Conservation (phyloP, 2,888 invertebrate genomes). For the Yponomeuta malinellus region DNA sequence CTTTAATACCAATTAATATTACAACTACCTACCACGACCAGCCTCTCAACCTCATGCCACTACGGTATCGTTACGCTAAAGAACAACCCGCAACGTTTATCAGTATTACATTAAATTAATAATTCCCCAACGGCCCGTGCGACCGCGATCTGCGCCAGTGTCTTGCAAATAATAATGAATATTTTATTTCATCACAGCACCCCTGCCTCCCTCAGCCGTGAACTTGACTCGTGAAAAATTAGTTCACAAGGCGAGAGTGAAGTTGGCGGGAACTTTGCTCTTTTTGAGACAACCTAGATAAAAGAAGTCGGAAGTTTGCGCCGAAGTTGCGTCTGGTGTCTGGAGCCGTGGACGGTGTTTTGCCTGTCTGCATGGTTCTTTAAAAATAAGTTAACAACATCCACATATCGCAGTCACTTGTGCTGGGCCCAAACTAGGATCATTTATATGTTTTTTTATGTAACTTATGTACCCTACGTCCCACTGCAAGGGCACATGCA, state of each 20-base stretch:
- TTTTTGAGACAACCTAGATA: conserved; percentile 71
- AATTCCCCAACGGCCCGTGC: background rate
- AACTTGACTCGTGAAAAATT: conserved; percentile 76
- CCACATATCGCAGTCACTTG: too few species aligned
- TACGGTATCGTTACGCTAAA: background rate
- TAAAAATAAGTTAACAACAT: too few species aligned
- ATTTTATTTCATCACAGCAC: conserved; percentile 73
- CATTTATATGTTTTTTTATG: too few species aligned
- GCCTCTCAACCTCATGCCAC: background rate
- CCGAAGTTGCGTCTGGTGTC: conserved; percentile 6
- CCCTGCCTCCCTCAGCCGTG: conserved; percentile 48
- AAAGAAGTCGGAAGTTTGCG: conserved; percentile 50
- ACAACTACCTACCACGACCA: too few species aligned
- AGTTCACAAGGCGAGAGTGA: conserved; percentile 75
- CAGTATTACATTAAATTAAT: background rate
- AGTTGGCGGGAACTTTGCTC: conserved; percentile 72
- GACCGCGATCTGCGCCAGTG: background rate
- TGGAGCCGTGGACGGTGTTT: too few species aligned
- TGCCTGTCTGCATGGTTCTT: too few species aligned
- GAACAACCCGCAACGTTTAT: background rate
- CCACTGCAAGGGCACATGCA: too few species aligned
- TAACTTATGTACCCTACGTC: too few species aligned
- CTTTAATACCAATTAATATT: too few species aligned
- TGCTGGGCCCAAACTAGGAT: too few species aligned
- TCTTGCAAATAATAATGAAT: conserved; percentile 66